Percentiles rank a stretch among this genome's conserved stretches.
phyloP scores from a whole-genome alignment of 2,113 vertebrate genomes.

The Dunckerocampus dactyliophorus region DNA sequence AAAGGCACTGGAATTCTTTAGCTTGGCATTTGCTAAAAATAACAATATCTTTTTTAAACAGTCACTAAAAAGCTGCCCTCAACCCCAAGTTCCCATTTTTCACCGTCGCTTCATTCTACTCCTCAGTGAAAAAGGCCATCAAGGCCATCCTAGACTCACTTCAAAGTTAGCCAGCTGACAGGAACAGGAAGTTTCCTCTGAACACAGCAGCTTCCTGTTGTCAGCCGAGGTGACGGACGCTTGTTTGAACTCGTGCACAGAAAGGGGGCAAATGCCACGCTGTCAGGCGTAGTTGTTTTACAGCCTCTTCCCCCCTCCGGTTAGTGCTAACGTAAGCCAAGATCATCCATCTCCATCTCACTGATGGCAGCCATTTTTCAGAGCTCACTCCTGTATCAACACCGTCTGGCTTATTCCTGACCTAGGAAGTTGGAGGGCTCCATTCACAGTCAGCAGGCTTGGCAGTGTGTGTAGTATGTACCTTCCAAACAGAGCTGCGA shows the following conservation, averaged over 20 bases:
- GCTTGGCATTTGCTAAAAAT: constrained; percentile 60
- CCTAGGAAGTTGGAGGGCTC: constrained; percentile 48
- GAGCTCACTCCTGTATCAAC: constrained; percentile 58
- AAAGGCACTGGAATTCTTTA: constrained; percentile 45
- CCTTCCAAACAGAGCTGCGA: not conserved
- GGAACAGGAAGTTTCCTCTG: constrained; percentile 72
- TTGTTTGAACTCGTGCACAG: constrained; percentile 65
- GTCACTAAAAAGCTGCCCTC: constrained; percentile 45
- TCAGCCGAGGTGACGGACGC: constrained; percentile 71
- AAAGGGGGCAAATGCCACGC: constrained; percentile 60
- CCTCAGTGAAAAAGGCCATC: constrained; percentile 55
- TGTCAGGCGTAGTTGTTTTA: constrained; percentile 48
- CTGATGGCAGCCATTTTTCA: constrained; percentile 62
- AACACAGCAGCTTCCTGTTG: constrained; percentile 73
- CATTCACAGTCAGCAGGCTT: constrained; percentile 35
- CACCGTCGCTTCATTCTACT: constrained; percentile 44
- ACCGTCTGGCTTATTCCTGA: constrained; percentile 57
- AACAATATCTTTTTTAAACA: constrained; percentile 51
- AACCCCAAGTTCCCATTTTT: constrained; percentile 43
- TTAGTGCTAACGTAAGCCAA: constrained; percentile 58
- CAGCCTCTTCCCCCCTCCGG: constrained; percentile 42
- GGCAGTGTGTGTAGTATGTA: constrained; percentile 10
- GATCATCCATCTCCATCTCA: constrained; percentile 65
- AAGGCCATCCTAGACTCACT: constrained; percentile 63
- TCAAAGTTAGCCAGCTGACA: constrained; percentile 70